phyloP scores from a whole-genome alignment of 2,797 vertebrate genomes.

The Ataeniobius toweri region DNA sequence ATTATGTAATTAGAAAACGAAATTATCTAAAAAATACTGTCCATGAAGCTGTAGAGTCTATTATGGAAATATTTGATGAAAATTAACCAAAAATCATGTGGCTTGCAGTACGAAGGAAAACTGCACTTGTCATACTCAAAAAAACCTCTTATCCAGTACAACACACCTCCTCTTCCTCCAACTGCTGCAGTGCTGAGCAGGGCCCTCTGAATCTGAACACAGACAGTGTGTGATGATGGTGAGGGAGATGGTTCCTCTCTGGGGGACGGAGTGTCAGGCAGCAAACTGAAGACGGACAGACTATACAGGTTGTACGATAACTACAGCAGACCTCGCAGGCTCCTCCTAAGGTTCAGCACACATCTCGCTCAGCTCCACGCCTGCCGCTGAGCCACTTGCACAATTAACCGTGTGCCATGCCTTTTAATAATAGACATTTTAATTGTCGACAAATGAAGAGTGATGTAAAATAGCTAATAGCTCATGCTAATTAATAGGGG shows the following conservation, averaged over 20 bases:
- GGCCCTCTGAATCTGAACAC: slow-evolving; percentile 30
- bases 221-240: slow-evolving; percentile 27
- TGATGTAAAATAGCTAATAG: slow-evolving; percentile 92
- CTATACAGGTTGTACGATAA: slow-evolving; percentile 57
- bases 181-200: slow-evolving; percentile 14
- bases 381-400: slow-evolving; percentile 64
- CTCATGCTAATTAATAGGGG: slow-evolving; percentile 92
- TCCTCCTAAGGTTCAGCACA: slow-evolving; percentile 37
- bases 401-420: slow-evolving; percentile 82
- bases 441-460: slow-evolving; percentile 91
- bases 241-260: slow-evolving; percentile 41
- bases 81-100: neutral
- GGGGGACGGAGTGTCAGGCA: slow-evolving; percentile 50
- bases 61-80: neutral
- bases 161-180: slow-evolving; percentile 14
- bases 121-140: slow-evolving; percentile 21
- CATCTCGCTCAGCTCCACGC: slow-evolving; percentile 31
- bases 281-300: slow-evolving; percentile 44
- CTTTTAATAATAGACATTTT: slow-evolving; percentile 92
- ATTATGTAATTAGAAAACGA: neutral
- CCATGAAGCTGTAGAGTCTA: neutral
- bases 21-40: neutral
- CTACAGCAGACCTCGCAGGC: slow-evolving; percentile 33
- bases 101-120: slow-evolving; percentile 18
- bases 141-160: slow-evolving; percentile 13